A percentile compares a stretch with the other conserved stretches of the same genome.
Conservation (phyloP, 2,113 vertebrate species). For the Rhabdomys dilectus region DNA sequence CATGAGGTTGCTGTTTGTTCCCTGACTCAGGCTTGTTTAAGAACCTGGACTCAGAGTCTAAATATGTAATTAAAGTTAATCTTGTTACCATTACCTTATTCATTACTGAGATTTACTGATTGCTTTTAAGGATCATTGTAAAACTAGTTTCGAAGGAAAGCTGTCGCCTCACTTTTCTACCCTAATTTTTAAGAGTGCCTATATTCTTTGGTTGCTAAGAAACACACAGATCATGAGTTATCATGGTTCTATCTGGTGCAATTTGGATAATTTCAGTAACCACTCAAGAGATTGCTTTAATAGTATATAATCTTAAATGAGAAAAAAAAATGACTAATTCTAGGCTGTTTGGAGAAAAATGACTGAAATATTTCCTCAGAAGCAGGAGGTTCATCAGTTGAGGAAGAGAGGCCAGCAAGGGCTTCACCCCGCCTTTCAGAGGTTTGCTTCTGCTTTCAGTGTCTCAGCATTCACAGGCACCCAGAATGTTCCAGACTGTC, state of each 20-base stretch:
- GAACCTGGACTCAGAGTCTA: slow-evolving; percentile 15
- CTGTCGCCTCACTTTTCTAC: slow-evolving; percentile 23
- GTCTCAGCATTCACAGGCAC: not conserved
- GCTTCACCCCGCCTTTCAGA: fast-evolving
- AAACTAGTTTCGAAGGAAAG: slow-evolving; percentile 58
- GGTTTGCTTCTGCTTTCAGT: not conserved
- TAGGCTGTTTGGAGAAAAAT: slow-evolving; percentile 57
- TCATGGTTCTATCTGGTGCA: slow-evolving; percentile 61
- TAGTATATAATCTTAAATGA: slow-evolving; percentile 55
- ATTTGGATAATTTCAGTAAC: slow-evolving; percentile 76
- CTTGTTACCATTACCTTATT: slow-evolving; percentile 57
- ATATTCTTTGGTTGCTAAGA: slow-evolving; percentile 77
- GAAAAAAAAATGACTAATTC: slow-evolving; percentile 75
- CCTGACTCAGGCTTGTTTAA: not conserved
- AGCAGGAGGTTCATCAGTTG: slow-evolving; percentile 41
- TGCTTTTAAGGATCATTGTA: slow-evolving; percentile 61
- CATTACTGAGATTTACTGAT: not conserved
- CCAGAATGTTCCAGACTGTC: not conserved
- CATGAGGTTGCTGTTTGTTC: not conserved
- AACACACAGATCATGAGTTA: slow-evolving; percentile 66
- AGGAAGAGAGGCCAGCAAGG: not conserved
- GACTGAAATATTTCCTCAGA: slow-evolving; percentile 61
- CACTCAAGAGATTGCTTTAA: slow-evolving; percentile 71
- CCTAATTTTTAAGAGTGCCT: slow-evolving; percentile 61
- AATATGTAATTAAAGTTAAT: slow-evolving; percentile 59